phyloP scores from a whole-genome alignment of 2,113 vertebrate genomes.

The Corapipo altera region DNA sequence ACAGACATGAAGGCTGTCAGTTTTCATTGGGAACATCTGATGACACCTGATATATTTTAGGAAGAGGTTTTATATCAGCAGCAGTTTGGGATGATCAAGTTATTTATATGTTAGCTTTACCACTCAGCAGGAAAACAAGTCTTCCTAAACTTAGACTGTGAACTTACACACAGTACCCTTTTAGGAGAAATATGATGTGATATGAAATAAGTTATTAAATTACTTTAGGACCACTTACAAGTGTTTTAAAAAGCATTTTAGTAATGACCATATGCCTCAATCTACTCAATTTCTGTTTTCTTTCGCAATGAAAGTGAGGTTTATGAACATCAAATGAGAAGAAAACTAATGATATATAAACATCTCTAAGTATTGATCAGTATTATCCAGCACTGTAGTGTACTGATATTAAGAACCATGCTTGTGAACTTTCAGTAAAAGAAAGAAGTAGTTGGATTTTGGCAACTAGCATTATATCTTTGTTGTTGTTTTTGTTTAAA shows the following conservation, averaged over 20 bases:
- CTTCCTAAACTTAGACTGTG: not conserved
- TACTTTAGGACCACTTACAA: not conserved
- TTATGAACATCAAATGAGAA: not conserved
- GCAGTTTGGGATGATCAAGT: not conserved
- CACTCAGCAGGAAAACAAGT: not conserved
- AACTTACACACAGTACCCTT: not conserved
- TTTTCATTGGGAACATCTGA: not conserved
- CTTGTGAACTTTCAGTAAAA: not conserved
- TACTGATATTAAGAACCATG: not conserved
- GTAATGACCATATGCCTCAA: not conserved
- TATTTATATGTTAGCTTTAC: conserved; percentile 6
- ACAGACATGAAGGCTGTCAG: not conserved
- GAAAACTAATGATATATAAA: not conserved
- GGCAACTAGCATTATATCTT: not conserved
- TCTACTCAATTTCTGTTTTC: not conserved
- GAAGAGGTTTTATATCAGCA: conserved; percentile 19
- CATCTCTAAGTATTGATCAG: not conserved
- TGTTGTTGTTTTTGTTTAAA: not conserved
- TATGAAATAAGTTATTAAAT: not conserved
- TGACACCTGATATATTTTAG: not conserved
- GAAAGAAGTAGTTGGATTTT: not conserved
- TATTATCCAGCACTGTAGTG: not conserved
- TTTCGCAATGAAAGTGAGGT: not conserved
- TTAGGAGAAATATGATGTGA: not conserved
- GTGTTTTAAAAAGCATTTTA: not conserved